Base-by-base conservation (phyloP, 2,797 vertebrate genomes). In the Oreochromis mossambicus region DNA sequence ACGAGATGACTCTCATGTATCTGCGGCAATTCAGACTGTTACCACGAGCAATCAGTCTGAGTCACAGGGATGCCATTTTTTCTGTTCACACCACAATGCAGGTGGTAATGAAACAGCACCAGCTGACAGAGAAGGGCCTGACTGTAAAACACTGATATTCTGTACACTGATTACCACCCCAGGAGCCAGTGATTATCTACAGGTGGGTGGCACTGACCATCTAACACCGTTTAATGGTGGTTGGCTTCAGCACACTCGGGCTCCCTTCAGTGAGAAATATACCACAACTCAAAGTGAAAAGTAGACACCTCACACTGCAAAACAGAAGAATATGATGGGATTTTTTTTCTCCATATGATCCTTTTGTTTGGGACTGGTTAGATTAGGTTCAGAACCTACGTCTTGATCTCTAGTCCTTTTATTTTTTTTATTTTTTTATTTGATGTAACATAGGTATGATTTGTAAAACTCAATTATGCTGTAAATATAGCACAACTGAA, bases 71-170 rank as follows among this genome's bases (percentile, higher is more conserved):
- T 50, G 73, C 14, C 15, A 77, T 83, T 88, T 89, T 61, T 89
- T 83, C 75, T 83, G 63, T 89, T 93, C 83, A 85, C 93, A 90
- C 89, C 83, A 78, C 55, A 21, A 56, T 78, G 80, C 87, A 90
- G 89, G 87, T 83, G 89, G 88, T 90, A 94, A 96, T 94, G 93
- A 92, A 94, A 94, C 87, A 83, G 79, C 92, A 88, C 79, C 83
- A 36, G 76, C 86, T 46, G 80, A 48, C 82, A 12, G 83, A 84
- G 81, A 83, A 10, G 61, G 83, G 77, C 70, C 48, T 32, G 21
- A 55, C 86, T 82, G 79, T 58, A 87, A 88, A 89, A 82, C 75
- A n/a, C 84, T 89, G 85, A 78, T 83, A 91, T 85, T 88, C 83
- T 48, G 73, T 78, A 52, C 86, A 48, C 76, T 85, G 86, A 92